Evolutionary conservation across 2,888 invertebrate genomes (phyloP), one percentile per base, ranked within the genome.

Genomic region (Syritta pipiens): DNA sequence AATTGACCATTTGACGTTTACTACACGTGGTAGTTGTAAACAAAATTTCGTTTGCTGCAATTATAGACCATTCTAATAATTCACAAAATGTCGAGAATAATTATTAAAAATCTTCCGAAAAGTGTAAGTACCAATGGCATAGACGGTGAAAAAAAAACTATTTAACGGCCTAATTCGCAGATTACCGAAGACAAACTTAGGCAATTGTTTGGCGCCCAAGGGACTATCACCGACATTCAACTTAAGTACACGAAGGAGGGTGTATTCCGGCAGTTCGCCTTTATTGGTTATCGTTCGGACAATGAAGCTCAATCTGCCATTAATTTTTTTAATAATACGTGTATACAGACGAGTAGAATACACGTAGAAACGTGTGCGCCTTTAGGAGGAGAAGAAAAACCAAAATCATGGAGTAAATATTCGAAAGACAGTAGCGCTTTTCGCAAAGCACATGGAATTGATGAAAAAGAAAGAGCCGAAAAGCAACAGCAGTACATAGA

Each of bases 321-420:
- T 26, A 90, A 94, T 12, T 93, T 93, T 85, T 96, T 97, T 82
- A 91, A 99, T 88, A 94, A 95, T 69, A 93, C 95, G 1, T 98
- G 92, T 86, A 92, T 99, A 55, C 94, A 94, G 83, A 95, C 96
- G 1, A 93, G 92, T 84, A 94, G 92, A 89, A 94, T 99, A 76
- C 90, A 91, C 83, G 96, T 98, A 0, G 93, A 96, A 86, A 86
- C 90, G 1, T 95, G 95, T 86, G 91, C 92, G 1, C 89, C 91
- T 55, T 89, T 95, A 83, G 94, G 94, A 83, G 91, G 90, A 22
- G 92, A 92, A 85, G 86, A 91, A 37, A 97, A 97, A 87, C 96
- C 97, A 1, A 92, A 95, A 88, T 92, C 97, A 0, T 97, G 97
- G 97, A 98, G 97, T 87, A 97, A 97, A 90, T 94, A 97, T 90